Conservation (phyloP, 2,888 invertebrate genomes). For the Hydropsyche betteni region DNA sequence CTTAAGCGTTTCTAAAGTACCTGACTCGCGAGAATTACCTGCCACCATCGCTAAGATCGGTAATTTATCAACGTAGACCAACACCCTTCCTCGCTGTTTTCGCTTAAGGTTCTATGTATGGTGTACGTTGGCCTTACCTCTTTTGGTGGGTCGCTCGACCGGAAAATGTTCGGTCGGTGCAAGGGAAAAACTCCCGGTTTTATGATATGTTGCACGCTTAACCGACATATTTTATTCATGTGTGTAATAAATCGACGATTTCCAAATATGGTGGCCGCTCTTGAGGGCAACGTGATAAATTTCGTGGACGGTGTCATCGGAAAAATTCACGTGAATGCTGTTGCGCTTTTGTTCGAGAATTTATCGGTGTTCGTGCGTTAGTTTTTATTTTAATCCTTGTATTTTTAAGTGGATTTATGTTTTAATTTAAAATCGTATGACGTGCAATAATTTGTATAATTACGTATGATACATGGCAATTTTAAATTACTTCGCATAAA, state of each 20-base stretch:
- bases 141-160: conserved; percentile 45
- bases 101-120: too few relatives aligned
- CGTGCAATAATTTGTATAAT: too few relatives aligned
- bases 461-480: too few relatives aligned
- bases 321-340: not conserved
- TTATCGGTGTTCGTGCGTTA: too few relatives aligned
- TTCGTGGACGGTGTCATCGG: conserved; percentile 5
- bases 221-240: conserved; percentile 41
- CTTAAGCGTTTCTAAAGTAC: too few relatives aligned
- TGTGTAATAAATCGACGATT: conserved; percentile 42
- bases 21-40: conserved; percentile 66
- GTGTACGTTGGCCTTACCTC: conserved; percentile 9
- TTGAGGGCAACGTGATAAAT: conserved; percentile 6
- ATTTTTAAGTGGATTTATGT: too few relatives aligned
- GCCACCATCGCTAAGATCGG: conserved; percentile 70
- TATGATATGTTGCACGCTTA: conserved; percentile 44
- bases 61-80: conserved; percentile 68
- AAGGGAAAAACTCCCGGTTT: conserved; percentile 55
- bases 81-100: conserved; percentile 47
- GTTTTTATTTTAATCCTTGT: too few relatives aligned
- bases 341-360: too few relatives aligned
- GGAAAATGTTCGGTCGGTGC: conserved; percentile 45
- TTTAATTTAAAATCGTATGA: too few relatives aligned
- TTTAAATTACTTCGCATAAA: too few relatives aligned
- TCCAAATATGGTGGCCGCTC: conserved; percentile 34